Conservation (phyloP, 2,113 vertebrate species). For the Carollia perspicillata region DNA sequence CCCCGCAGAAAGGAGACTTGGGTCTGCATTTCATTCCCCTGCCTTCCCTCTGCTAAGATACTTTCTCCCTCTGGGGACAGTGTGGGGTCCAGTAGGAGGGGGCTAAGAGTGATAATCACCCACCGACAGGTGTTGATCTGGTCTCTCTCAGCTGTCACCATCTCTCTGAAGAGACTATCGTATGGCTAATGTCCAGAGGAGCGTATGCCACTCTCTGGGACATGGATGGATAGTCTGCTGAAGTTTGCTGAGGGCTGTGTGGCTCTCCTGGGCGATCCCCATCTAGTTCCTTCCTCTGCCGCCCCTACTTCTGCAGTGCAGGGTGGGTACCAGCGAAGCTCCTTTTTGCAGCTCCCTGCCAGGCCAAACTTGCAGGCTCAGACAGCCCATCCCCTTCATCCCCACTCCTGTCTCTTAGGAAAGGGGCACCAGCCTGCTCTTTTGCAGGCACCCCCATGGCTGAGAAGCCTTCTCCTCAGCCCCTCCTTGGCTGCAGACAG, state of each 20-base stretch:
- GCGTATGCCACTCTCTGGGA: background rate
- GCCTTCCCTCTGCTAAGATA: background rate
- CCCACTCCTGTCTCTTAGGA: background rate
- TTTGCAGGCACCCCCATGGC: background rate
- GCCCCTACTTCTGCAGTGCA: background rate
- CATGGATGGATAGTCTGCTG: background rate
- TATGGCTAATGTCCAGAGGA: background rate
- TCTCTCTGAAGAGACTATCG: background rate
- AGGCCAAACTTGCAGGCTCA: background rate
- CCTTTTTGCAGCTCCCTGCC: no score
- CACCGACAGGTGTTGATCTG: no score
- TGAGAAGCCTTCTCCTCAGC: background rate
- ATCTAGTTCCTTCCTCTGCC: background rate
- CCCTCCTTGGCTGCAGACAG: background rate
- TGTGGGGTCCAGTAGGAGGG: rapidly evolving
- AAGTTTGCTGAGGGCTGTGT: background rate
- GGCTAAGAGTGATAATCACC: background rate
- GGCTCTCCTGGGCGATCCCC: background rate
- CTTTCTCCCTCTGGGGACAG: background rate
- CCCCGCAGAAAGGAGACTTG: background rate
- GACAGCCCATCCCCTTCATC: background rate
- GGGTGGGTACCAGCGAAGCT: background rate
- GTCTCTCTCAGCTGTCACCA: background rate
- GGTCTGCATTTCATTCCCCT: background rate
- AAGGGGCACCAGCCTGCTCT: background rate